Evolutionary conservation across 2,888 invertebrate species (phyloP).

Genomic region (Synergus gifuensis): DNA sequence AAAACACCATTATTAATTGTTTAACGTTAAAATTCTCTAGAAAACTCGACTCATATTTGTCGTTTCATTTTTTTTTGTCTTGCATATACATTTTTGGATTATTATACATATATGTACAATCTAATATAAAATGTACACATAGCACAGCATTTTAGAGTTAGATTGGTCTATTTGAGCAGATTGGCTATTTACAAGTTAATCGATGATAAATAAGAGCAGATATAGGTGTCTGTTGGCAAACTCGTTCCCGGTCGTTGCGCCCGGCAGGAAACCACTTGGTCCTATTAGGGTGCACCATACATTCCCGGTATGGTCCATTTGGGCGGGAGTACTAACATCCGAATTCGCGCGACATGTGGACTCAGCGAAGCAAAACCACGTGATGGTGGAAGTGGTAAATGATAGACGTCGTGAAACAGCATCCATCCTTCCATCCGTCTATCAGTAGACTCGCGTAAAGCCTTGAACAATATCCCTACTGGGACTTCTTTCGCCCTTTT

Average conservation of each 20-base stretch:
- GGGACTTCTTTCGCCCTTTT: slow-evolving; percentile 75
- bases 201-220: slow-evolving; percentile 74
- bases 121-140: too few species aligned
- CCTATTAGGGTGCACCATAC: slow-evolving; percentile 69
- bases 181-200: slow-evolving; percentile 63
- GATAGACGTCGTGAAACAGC: slow-evolving; percentile 62
- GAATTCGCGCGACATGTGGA: slow-evolving; percentile 74
- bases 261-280: slow-evolving; percentile 71
- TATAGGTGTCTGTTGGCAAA: slow-evolving; percentile 60
- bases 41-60: background rate
- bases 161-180: slow-evolving; percentile 39
- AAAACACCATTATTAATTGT: background rate
- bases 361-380: slow-evolving; percentile 75
- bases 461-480: slow-evolving; percentile 72
- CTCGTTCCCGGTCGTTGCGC: slow-evolving; percentile 63
- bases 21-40: background rate
- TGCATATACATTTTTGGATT: too few species aligned
- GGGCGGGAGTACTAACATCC: slow-evolving; percentile 65
- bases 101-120: too few species aligned
- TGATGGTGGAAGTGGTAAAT: slow-evolving; percentile 64
- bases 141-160: background rate
- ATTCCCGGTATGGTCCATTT: slow-evolving; percentile 70
- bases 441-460: slow-evolving; percentile 59
- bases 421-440: slow-evolving; percentile 68
- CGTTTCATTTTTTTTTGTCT: too few species aligned